Evolutionary conservation across 2,113 vertebrate species (phyloP).

Genomic region (Gopherus evgoodei): DNA sequence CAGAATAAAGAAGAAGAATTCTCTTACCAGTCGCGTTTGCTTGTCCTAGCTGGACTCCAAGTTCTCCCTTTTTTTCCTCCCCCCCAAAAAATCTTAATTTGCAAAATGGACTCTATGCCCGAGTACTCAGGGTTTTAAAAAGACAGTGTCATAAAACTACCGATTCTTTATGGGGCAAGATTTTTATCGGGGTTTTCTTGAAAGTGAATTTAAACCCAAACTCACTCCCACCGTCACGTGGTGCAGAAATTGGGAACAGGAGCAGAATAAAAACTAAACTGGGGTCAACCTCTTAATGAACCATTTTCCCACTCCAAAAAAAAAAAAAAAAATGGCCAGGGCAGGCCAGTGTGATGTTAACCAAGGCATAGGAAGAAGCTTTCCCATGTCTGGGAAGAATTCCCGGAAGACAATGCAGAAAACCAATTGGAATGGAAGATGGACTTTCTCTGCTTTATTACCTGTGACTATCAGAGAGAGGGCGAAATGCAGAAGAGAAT

Average conservation of each 20-base stretch:
- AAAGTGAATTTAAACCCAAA: constrained; percentile 87
- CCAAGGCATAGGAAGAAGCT: not conserved
- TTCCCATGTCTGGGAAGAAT: not conserved
- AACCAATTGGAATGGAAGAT: not conserved
- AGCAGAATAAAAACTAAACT: constrained; percentile 78
- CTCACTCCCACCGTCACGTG: constrained; percentile 90
- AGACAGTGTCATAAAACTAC: constrained; percentile 72
- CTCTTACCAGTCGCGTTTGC: constrained; percentile 15
- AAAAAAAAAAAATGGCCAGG: not conserved
- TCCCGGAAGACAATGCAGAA: not conserved
- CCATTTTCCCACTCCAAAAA: constrained; percentile 48
- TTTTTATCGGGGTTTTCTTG: constrained; percentile 77
- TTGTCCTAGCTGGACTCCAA: not conserved
- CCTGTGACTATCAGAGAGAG: not conserved
- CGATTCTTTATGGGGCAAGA: constrained; percentile 75
- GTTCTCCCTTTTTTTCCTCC: not conserved
- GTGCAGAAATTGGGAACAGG: constrained; percentile 84
- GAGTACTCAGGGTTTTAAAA: constrained; percentile 13
- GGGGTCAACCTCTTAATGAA: constrained; percentile 73
- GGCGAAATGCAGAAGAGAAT: not conserved
- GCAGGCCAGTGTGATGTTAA: not conserved
- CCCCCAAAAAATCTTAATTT: not conserved
- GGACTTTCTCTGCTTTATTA: not conserved
- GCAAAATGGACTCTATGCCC: not conserved
- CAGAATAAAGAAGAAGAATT: not conserved